These are phyloP conservation scores for Gephyroberyx darwinii DNA, from an alignment of 2,797 vertebrate species.

Conservation along the genomic window DNA sequence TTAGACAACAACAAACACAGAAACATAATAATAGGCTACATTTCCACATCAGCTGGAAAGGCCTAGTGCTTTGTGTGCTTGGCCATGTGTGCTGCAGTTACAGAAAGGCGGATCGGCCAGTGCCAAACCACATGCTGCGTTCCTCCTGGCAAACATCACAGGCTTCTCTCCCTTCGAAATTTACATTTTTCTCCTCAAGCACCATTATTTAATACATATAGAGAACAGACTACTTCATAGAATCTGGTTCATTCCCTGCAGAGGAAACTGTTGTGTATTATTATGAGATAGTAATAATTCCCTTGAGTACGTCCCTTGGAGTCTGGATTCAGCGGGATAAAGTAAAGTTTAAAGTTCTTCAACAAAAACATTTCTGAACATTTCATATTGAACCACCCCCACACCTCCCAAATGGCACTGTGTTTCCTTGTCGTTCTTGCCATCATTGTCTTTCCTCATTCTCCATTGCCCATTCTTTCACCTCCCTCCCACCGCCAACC, in stretches of 20 bases:
- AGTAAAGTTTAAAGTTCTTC: slow-evolving; percentile 8
- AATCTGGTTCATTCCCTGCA: slow-evolving; percentile 20
- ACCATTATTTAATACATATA: slow-evolving; percentile 34
- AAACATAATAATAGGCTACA: slow-evolving; percentile 62
- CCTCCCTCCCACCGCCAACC: neutral
- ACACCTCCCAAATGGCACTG: neutral
- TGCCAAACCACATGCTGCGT: slow-evolving; percentile 70
- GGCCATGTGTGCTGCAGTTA: slow-evolving; percentile 49
- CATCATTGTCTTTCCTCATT: slow-evolving; percentile 13
- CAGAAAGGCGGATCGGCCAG: slow-evolving; percentile 54
- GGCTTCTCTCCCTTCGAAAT: slow-evolving; percentile 56
- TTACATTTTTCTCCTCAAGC: slow-evolving; percentile 61
- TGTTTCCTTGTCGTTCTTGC: slow-evolving; percentile 20
- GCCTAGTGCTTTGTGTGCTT: slow-evolving; percentile 54
- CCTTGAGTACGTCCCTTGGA: neutral
- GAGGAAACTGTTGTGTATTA: slow-evolving; percentile 34
- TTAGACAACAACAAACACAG: slow-evolving; percentile 60
- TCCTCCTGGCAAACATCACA: slow-evolving; percentile 65
- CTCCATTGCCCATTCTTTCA: neutral
- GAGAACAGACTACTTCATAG: slow-evolving; percentile 19
- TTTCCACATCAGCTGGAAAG: slow-evolving; percentile 65
- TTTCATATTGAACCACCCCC: slow-evolving; percentile 3
- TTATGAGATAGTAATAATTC: slow-evolving; percentile 4
- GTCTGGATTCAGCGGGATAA: slow-evolving; percentile 3
- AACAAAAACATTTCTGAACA: slow-evolving; percentile 3